Percentiles rank a stretch among this genome's conserved stretches.
phyloP scores from a whole-genome alignment of 2,797 vertebrate species.

The Coreius guichenoti region DNA sequence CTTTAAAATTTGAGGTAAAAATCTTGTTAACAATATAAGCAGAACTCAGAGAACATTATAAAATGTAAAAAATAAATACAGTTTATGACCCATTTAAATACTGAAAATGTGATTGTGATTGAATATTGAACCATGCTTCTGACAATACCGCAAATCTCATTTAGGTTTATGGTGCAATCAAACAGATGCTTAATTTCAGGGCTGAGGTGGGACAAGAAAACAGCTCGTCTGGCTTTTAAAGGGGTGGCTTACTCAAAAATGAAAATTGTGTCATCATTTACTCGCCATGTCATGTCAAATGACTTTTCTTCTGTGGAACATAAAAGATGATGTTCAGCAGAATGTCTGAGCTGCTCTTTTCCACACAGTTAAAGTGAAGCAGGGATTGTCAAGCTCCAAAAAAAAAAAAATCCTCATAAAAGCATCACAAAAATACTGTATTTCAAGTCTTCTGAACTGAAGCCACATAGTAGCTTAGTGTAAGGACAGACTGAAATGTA shows the following conservation, averaged over 20 bases:
- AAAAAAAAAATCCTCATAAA: neutral
- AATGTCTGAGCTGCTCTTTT: neutral
- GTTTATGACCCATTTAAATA: slow-evolving; percentile 39
- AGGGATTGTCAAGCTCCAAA: neutral
- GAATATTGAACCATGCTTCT: slow-evolving; percentile 51
- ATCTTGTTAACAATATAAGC: neutral
- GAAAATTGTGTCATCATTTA: neutral
- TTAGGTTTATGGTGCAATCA: slow-evolving; percentile 23
- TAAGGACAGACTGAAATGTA: neutral
- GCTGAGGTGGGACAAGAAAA: neutral
- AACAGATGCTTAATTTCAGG: slow-evolving; percentile 18
- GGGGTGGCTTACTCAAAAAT: neutral
- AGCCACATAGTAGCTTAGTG: neutral
- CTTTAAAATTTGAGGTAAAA: neutral
- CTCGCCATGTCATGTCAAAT: neutral
- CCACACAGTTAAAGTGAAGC: neutral
- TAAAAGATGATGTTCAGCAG: neutral
- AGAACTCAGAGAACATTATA: neutral
- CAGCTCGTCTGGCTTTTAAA: neutral
- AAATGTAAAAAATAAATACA: neutral
- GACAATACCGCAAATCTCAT: slow-evolving; percentile 25
- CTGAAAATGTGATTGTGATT: slow-evolving; percentile 42
- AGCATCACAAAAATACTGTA: neutral
- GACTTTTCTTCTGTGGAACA: neutral
- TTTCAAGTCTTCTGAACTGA: neutral